phyloP scores from a whole-genome alignment of 2,888 invertebrate genomes.

The Pycnomerus fuliginosus region DNA sequence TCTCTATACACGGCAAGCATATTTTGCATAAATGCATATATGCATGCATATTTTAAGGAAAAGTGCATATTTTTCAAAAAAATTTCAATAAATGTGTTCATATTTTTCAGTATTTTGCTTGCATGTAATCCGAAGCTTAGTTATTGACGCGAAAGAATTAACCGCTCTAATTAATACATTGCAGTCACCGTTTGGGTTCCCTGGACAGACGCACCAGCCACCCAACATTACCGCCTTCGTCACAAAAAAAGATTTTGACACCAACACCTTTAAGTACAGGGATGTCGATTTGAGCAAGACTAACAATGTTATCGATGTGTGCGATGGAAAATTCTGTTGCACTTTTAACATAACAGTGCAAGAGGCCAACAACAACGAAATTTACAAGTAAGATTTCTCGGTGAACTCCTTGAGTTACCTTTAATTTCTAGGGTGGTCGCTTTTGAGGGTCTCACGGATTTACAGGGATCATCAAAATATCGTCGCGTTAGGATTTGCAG shows the following conservation, averaged over 20 bases:
- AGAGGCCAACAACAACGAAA: constrained; percentile 24
- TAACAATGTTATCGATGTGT: constrained; percentile 26
- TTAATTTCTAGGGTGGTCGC: constrained; percentile 27
- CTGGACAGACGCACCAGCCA: too few relatives aligned
- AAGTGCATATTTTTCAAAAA: too few relatives aligned
- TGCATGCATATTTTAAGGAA: too few relatives aligned
- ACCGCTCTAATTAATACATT: too few relatives aligned
- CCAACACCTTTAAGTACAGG: constrained; percentile 25
- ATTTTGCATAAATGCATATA: too few relatives aligned
- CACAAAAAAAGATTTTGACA: constrained; percentile 25
- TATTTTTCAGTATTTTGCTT: too few relatives aligned
- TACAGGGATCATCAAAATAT: constrained; percentile 4
- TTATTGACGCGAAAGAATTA: too few relatives aligned
- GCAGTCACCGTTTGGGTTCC: too few relatives aligned
- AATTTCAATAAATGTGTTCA: too few relatives aligned
- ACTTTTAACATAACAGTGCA: constrained; percentile 25
- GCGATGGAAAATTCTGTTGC: constrained; percentile 34
- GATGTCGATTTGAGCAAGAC: constrained; percentile 23
- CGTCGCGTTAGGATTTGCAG: constrained; percentile 32
- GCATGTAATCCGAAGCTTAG: too few relatives aligned
- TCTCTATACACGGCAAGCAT: too few relatives aligned
- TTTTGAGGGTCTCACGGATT: constrained; percentile 24
- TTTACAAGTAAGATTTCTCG: constrained; percentile 29
- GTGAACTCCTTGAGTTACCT: not conserved
- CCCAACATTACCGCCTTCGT: constrained; percentile 24